Evolutionary conservation across 2,797 vertebrate genomes (phyloP).

Genomic region (Meriones psammophilus): DNA sequence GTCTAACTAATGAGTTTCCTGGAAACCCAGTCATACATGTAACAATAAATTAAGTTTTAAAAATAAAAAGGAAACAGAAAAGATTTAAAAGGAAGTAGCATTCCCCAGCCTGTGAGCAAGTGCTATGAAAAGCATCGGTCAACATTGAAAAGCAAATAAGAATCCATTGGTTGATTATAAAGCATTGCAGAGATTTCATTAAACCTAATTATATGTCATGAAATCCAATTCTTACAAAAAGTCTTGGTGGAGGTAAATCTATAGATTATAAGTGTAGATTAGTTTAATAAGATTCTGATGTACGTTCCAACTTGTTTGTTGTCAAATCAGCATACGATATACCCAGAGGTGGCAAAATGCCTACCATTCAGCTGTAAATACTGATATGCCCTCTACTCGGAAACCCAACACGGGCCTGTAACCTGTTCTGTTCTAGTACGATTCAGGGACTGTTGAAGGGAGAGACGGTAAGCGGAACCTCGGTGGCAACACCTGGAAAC

Average conservation of each 20-base stretch:
- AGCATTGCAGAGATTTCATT: conserved; percentile 48
- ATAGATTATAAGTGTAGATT: conserved; percentile 51
- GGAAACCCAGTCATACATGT: not conserved
- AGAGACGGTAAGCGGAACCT: not conserved
- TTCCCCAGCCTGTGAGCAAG: not conserved
- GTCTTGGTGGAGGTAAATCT: conserved; percentile 64
- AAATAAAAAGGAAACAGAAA: not conserved
- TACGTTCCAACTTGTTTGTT: conserved; percentile 77
- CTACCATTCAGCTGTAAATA: conserved; percentile 40
- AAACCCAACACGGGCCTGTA: conserved; percentile 26
- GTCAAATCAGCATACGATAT: conserved; percentile 71
- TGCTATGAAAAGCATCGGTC: not conserved
- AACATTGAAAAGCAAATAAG: conserved; percentile 30
- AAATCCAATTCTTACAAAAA: conserved; percentile 67
- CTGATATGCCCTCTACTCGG: conserved; percentile 1
- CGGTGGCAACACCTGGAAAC: conserved; percentile 58
- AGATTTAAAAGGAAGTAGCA: not conserved
- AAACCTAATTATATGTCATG: conserved; percentile 60
- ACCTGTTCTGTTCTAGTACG: not conserved
- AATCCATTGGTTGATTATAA: conserved; percentile 66
- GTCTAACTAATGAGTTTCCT: conserved; percentile 13
- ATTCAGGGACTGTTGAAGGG: not conserved
- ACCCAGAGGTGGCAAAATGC: conserved; percentile 70
- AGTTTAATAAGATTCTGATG: conserved; percentile 54
- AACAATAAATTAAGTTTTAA: not conserved